A percentile compares a stretch with the other conserved stretches of the same genome.
These are phyloP conservation scores for Festucalex cinctus DNA, from an alignment of 2,113 vertebrate species.

Conservation along the genomic window DNA sequence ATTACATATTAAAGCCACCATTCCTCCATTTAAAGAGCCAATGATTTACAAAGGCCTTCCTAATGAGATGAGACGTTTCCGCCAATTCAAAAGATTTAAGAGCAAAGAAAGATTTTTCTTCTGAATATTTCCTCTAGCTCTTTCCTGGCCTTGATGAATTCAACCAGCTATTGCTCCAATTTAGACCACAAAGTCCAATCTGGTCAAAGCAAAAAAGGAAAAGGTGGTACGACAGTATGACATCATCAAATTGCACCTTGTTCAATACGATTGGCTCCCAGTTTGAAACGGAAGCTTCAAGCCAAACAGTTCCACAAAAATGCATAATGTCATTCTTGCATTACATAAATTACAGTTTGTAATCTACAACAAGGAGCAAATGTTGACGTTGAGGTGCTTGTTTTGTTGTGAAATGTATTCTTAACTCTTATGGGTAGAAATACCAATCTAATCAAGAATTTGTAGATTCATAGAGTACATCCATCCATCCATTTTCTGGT, in stretches of 20 bases:
- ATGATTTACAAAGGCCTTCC: slow-evolving; percentile 3
- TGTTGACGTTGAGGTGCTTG: no score
- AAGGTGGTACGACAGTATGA: neutral
- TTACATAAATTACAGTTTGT: neutral
- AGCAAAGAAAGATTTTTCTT: slow-evolving; percentile 39
- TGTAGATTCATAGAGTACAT: no score
- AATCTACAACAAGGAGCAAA: neutral
- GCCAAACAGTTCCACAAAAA: neutral
- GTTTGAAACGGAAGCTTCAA: neutral
- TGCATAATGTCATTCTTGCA: neutral
- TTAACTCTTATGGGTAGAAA: no score
- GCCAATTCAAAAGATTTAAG: slow-evolving; percentile 45
- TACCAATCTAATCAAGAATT: no score
- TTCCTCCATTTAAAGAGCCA: slow-evolving; percentile 25
- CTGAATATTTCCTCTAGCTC: slow-evolving; percentile 74
- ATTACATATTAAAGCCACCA: slow-evolving; percentile 35
- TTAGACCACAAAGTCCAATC: slow-evolving; percentile 70
- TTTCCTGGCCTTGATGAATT: slow-evolving; percentile 70
- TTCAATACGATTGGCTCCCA: neutral
- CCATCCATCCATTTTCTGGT: no score
- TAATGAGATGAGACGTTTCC: slow-evolving; percentile 40
- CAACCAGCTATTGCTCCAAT: slow-evolving; percentile 66
- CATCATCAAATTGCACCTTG: neutral
- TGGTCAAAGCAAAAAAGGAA: slow-evolving; percentile 49
- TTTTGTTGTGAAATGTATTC: no score